Conservation (phyloP, 2,888 invertebrate species). For the Onthophagus sagittarius region DNA sequence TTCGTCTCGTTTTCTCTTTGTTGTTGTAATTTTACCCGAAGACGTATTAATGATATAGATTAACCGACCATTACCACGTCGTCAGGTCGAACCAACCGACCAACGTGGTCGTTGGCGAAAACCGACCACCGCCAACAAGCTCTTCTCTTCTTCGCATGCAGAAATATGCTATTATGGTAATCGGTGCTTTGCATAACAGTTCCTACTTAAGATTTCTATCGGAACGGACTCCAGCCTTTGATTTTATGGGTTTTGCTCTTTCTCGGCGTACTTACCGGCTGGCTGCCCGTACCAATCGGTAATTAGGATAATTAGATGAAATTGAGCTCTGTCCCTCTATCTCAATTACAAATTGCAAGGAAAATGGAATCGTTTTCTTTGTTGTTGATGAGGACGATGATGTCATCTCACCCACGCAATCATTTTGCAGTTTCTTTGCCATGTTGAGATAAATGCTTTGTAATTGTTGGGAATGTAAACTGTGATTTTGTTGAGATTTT, state of each 20-base stretch:
- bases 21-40: neutral
- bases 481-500: no score
- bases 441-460: no score
- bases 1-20: neutral
- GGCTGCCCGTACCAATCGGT: neutral
- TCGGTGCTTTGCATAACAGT: conserved; percentile 15
- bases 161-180: conserved; percentile 17
- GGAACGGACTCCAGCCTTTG: neutral
- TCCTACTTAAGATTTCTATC: conserved; percentile 14
- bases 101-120: neutral
- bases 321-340: neutral
- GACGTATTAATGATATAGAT: neutral
- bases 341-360: no score
- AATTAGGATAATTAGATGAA: neutral
- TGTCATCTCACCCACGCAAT: no score
- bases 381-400: no score
- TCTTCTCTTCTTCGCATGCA: neutral
- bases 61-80: neutral
- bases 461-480: no score
- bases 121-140: neutral
- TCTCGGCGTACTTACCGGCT: no score
- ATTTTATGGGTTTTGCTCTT: neutral
- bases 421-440: no score
- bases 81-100: neutral
- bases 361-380: no score